Percentiles rank a stretch among this genome's conserved stretches.
Conservation (phyloP, 2,113 vertebrate genomes). For the Caracal caracal region DNA sequence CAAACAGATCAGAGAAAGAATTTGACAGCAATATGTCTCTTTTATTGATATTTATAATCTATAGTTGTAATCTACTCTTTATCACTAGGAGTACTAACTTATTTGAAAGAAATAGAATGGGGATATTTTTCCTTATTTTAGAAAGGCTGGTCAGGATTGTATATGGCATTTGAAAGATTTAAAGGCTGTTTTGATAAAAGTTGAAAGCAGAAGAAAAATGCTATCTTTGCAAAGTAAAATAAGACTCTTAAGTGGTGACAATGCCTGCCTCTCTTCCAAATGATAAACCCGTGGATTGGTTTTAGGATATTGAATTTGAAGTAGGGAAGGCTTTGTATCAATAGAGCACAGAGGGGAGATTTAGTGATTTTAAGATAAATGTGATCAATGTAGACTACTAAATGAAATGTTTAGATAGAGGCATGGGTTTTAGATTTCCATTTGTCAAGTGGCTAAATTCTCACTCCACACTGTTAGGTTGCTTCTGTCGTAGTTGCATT, state of each 20-base stretch:
- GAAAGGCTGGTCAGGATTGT: background rate
- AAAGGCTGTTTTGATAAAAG: constrained; percentile 39
- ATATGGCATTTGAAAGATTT: constrained; percentile 56
- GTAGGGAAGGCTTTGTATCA: background rate
- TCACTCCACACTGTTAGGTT: background rate
- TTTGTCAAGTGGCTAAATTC: constrained; percentile 8
- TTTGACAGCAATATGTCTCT: constrained; percentile 78
- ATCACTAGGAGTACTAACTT: constrained; percentile 58
- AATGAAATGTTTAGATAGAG: constrained; percentile 21
- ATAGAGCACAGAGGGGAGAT: background rate
- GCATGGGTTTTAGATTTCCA: background rate
- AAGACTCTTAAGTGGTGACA: background rate
- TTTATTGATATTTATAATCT: constrained; percentile 80
- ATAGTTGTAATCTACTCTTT: constrained; percentile 76
- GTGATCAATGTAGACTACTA: background rate
- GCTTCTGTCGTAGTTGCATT: constrained; percentile 18
- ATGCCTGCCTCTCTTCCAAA: background rate
- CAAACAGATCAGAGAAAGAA: constrained; percentile 79
- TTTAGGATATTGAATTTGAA: constrained; percentile 28
- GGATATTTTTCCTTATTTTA: constrained; percentile 41
- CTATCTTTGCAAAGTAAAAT: constrained; percentile 39
- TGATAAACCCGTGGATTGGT: background rate
- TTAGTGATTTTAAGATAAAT: constrained; percentile 42
- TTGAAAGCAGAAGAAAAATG: constrained; percentile 56
- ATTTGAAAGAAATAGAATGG: constrained; percentile 64